Evolutionary conservation across 2,113 vertebrate species (phyloP).

Genomic region (Antigone vipio): DNA sequence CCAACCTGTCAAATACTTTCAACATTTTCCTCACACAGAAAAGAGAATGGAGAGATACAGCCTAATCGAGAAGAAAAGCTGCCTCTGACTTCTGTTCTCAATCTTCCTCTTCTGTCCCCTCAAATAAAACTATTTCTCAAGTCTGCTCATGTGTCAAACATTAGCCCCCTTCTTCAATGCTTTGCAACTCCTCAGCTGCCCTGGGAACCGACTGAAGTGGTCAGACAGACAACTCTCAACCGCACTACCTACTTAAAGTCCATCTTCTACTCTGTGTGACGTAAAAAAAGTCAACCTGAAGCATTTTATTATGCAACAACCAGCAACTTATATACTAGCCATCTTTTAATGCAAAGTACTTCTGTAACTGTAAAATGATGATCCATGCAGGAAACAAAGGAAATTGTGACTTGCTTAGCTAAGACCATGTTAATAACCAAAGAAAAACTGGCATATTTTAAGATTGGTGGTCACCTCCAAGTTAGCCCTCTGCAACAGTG

Average conservation of each 20-base stretch:
- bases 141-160: background rate
- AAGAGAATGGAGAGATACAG: background rate
- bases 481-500: background rate
- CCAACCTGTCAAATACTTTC: background rate
- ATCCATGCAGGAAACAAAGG: background rate
- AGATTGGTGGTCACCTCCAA: background rate
- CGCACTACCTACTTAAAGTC: background rate
- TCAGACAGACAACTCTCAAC: background rate
- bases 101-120: background rate
- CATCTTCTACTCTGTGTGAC: background rate
- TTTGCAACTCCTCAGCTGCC: background rate
- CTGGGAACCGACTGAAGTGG: fast-evolving
- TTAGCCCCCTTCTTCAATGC: background rate
- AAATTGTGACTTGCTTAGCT: background rate
- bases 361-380: background rate
- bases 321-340: background rate
- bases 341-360: background rate
- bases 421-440: background rate
- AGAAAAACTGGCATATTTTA: background rate
- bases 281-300: background rate
- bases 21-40: background rate
- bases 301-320: background rate
- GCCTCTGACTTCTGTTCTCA: background rate
- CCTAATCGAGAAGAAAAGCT: background rate
- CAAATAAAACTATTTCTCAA: background rate